Evolutionary conservation across 1,140 invertebrate genomes (phyloP).

Genomic region (Sinella curviseta): DNA sequence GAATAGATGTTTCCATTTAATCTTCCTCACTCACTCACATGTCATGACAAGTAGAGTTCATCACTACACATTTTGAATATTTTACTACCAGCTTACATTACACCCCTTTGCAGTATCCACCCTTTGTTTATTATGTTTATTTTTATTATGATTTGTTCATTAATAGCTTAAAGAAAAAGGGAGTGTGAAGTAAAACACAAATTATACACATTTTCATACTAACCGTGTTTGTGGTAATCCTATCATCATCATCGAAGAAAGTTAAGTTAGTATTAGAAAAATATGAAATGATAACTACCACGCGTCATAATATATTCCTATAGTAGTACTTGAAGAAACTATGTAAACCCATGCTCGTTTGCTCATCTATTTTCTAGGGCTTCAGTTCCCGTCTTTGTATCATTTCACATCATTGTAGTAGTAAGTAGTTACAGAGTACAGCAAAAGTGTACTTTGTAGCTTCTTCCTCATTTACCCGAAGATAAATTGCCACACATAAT

Average conservation of each 20-base stretch:
- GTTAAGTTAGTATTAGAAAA: not conserved
- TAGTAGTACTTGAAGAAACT: too few relatives aligned
- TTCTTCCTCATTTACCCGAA: too few relatives aligned
- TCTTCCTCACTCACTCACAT: not conserved
- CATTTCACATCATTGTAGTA: not conserved
- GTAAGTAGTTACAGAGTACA: too few relatives aligned
- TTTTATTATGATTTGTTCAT: not conserved
- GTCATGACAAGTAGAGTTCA: not conserved
- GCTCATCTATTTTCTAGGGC: not conserved
- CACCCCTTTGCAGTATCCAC: too few relatives aligned
- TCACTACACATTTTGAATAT: not conserved
- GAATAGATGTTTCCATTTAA: not conserved
- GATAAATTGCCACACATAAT: too few relatives aligned
- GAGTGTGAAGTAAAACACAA: not conserved
- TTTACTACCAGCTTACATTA: not conserved
- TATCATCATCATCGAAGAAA: not conserved
- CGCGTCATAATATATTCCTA: not conserved
- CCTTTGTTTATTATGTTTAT: too few relatives aligned
- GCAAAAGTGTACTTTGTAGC: too few relatives aligned
- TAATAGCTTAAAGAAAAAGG: not conserved
- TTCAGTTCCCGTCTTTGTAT: slow-evolving; percentile 7
- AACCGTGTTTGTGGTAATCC: not conserved
- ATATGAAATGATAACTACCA: not conserved
- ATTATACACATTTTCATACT: not conserved
- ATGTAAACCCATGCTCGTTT: too few relatives aligned